Evolutionary conservation across 2,797 vertebrate species (phyloP).

Genomic region (Sebastes kiyomatsui): DNA sequence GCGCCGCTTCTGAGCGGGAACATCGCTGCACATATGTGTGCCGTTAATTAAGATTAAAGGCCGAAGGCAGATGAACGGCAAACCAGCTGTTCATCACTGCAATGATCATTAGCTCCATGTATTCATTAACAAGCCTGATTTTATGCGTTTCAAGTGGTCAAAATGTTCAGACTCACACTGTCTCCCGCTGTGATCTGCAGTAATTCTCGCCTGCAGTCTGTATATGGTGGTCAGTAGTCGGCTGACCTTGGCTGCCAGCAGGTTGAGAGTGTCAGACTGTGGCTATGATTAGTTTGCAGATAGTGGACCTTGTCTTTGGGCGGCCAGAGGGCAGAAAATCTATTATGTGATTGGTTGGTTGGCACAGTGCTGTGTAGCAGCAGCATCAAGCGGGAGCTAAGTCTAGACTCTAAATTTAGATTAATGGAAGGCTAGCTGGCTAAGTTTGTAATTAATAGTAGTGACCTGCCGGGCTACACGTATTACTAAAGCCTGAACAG

Average conservation of each 20-base stretch:
- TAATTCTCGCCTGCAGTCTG: not conserved
- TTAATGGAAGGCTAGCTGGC: conserved; percentile 66
- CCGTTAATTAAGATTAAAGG: conserved; percentile 76
- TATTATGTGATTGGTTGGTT: conserved; percentile 69
- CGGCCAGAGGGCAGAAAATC: conserved; percentile 72
- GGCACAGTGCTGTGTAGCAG: conserved; percentile 42
- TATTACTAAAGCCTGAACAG: conserved; percentile 52
- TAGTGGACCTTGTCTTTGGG: conserved; percentile 62
- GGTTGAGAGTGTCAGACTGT: conserved; percentile 56
- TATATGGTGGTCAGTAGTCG: conserved; percentile 38
- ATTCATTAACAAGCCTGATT: conserved; percentile 57
- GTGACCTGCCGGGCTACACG: conserved; percentile 54
- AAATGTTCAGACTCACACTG: not conserved
- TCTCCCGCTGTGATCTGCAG: conserved; percentile 32
- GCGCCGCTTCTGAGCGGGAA: conserved; percentile 48
- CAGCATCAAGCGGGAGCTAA: conserved; percentile 49
- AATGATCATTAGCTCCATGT: conserved; percentile 62
- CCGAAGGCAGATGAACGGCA: conserved; percentile 57
- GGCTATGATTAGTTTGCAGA: conserved; percentile 74
- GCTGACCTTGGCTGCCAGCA: conserved; percentile 67
- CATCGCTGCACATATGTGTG: conserved; percentile 63
- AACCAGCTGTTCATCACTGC: conserved; percentile 74
- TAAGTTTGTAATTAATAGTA: conserved; percentile 75
- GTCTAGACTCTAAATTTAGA: conserved; percentile 75
- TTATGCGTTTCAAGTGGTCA: conserved; percentile 40